Percentiles rank a stretch among this genome's conserved stretches.
Evolutionary conservation across 1,140 invertebrate genomes (phyloP).

Genomic region (Rhyzopertha dominica): DNA sequence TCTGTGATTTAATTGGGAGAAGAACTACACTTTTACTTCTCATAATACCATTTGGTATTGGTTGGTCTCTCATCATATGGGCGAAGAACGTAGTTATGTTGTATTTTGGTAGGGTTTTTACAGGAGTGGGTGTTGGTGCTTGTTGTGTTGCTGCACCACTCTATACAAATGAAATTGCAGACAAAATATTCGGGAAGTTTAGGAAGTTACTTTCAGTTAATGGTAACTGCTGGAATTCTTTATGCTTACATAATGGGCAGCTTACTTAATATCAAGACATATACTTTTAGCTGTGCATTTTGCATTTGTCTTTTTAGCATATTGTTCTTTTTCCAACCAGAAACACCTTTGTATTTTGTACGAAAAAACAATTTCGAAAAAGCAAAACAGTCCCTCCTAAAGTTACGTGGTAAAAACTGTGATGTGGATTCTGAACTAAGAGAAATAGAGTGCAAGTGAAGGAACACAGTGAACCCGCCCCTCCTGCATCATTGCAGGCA

Average conservation of each 20-base stretch:
- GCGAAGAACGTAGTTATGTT: constrained; percentile 55
- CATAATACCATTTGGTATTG: constrained; percentile 58
- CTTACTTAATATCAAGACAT: constrained; percentile 45
- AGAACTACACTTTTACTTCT: constrained; percentile 60
- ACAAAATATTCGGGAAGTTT: constrained; percentile 62
- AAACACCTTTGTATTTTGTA: constrained; percentile 56
- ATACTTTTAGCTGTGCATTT: constrained; percentile 56
- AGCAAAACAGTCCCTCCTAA: constrained; percentile 59
- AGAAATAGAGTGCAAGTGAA: constrained; percentile 51
- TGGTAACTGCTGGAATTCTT: constrained; percentile 62
- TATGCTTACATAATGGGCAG: constrained; percentile 54
- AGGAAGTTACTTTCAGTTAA: constrained; percentile 64
- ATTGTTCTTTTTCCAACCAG: constrained; percentile 62
- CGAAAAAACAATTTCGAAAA: constrained; percentile 55
- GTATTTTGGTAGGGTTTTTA: constrained; percentile 63
- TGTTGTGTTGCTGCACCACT: constrained; percentile 62
- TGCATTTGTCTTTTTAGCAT: constrained; percentile 56
- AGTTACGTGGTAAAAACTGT: constrained; percentile 62
- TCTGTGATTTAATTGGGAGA: constrained; percentile 65
- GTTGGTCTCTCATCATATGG: constrained; percentile 63
- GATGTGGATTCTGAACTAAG: constrained; percentile 57
- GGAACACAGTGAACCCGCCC: too few species aligned
- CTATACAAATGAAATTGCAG: constrained; percentile 69
- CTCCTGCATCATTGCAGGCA: too few species aligned
- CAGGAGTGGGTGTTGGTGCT: constrained; percentile 60